Evolutionary conservation across 2,113 vertebrate species (phyloP).

Genomic region (Malurus cyaneus): DNA sequence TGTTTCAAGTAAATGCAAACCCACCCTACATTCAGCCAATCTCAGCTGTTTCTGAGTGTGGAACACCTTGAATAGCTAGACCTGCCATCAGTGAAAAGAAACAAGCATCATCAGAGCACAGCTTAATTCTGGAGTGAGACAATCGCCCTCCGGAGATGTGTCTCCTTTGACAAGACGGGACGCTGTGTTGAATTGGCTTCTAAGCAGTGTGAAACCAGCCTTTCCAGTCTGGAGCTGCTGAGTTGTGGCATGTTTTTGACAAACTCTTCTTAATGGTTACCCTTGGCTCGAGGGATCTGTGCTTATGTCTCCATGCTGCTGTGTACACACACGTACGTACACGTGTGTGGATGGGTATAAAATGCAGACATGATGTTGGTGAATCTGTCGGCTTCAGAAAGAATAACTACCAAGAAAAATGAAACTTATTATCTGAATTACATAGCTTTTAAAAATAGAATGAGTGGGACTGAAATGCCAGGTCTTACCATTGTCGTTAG

Average conservation of each 20-base stretch:
- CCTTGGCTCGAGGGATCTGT: neutral
- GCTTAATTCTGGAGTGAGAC: neutral
- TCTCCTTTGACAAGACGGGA: constrained; percentile 3
- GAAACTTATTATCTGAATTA: neutral
- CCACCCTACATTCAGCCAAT: neutral
- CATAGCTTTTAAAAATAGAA: neutral
- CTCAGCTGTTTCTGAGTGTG: neutral
- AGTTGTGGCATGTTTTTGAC: neutral
- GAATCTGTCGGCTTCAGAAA: neutral
- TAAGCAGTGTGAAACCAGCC: neutral
- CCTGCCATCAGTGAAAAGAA: neutral
- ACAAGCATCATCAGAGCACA: neutral
- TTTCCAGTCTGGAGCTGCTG: constrained; percentile 24
- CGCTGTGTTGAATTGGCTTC: neutral
- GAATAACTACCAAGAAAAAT: neutral
- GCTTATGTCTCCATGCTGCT: neutral
- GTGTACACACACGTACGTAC: neutral
- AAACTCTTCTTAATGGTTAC: neutral
- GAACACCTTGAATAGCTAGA: neutral
- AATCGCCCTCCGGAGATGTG: neutral
- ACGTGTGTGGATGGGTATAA: neutral
- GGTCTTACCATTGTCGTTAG: neutral
- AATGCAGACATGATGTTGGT: neutral
- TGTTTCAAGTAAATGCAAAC: neutral
- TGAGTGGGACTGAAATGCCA: neutral